Conservation (phyloP, 1,140 invertebrate species). For the Drosophila kanapiae region DNA sequence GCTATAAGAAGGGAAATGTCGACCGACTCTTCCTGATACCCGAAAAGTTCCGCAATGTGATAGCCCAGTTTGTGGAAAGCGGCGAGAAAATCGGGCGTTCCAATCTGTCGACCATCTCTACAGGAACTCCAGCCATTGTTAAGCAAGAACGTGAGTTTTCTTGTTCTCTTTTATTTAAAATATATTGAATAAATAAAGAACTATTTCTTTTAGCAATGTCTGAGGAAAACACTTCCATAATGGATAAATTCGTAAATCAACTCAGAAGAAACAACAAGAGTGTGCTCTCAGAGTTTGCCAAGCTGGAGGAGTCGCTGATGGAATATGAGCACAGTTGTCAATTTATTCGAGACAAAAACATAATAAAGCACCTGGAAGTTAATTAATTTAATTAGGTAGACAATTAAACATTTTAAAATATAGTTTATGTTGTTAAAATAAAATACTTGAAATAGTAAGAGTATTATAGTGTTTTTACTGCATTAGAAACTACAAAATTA, state of each 20-base stretch:
- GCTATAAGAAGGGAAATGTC: slow-evolving; percentile 77
- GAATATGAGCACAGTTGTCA: slow-evolving; percentile 72
- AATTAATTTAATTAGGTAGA: neutral
- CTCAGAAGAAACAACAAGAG: slow-evolving; percentile 62
- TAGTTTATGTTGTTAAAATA: neutral
- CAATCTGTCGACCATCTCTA: slow-evolving; percentile 34
- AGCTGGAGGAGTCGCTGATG: slow-evolving; percentile 56
- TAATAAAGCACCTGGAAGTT: slow-evolving; percentile 37
- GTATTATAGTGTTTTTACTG: too few species aligned
- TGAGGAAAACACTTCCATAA: slow-evolving; percentile 15
- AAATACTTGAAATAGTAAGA: too few species aligned
- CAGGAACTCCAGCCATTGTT: slow-evolving; percentile 17
- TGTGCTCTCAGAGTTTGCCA: slow-evolving; percentile 50
- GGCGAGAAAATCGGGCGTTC: slow-evolving; percentile 49
- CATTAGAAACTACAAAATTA: too few species aligned
- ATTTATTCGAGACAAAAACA: slow-evolving; percentile 61
- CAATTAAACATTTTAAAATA: neutral
- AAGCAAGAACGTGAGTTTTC: slow-evolving; percentile 22
- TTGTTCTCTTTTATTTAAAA: neutral
- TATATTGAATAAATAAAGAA: neutral
- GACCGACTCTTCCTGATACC: slow-evolving; percentile 70
- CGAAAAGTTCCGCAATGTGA: slow-evolving; percentile 67
- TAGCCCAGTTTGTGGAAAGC: slow-evolving; percentile 75
- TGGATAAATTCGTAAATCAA: slow-evolving; percentile 55
- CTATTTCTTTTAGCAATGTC: neutral